Base-by-base conservation (phyloP, 37 sponge, comb jelly and placozoan genomes). In the Beroe ovata region DNA sequence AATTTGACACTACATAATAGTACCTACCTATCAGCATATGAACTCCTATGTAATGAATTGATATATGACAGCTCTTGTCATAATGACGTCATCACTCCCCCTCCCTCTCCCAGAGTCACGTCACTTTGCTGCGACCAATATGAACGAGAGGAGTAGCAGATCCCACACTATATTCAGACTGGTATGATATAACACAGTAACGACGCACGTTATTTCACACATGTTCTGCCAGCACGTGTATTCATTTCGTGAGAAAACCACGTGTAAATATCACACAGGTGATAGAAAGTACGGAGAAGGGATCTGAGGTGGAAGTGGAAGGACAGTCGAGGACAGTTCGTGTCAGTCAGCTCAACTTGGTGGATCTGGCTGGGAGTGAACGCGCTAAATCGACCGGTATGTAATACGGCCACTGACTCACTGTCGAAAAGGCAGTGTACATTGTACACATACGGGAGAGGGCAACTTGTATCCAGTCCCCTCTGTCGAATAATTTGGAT, bases 341-440 rank as follows among this genome's bases (percentile, higher is more conserved):
- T 22, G 47, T 39, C 28, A 77, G 84, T 42, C 84, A 77, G 47
- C 54, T 77, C 95, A 95, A 95, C 63, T 64, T 97, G 90, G 96
- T 97, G 39, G 99, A 97, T 63, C 90, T 97, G 64, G 99, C 99
- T 84, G 99, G 99, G 3, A 92, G 92, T 60, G 99, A 97, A 88
- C 84, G 94, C 41, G 93, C 92, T 0, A 54, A 77, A 29, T 39
- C 72, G 16, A 89, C 95, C n/a, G 91, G 91, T 88, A 29, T 16
- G 63, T 61, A 3, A 25, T 38, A n/a, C n/a, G n/a, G n/a, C n/a
- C n/a, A n/a, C n/a, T n/a, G n/a, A n/a, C n/a, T n/a, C n/a, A n/a
- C n/a, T n/a, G n/a, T n/a, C n/a, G n/a, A n/a, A n/a, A n/a, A n/a
- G n/a, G n/a, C n/a, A n/a, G n/a, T n/a, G n/a, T n/a, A n/a, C n/a